Conservation (phyloP, 2,888 invertebrate genomes). For the Cyaniris semiargus region DNA sequence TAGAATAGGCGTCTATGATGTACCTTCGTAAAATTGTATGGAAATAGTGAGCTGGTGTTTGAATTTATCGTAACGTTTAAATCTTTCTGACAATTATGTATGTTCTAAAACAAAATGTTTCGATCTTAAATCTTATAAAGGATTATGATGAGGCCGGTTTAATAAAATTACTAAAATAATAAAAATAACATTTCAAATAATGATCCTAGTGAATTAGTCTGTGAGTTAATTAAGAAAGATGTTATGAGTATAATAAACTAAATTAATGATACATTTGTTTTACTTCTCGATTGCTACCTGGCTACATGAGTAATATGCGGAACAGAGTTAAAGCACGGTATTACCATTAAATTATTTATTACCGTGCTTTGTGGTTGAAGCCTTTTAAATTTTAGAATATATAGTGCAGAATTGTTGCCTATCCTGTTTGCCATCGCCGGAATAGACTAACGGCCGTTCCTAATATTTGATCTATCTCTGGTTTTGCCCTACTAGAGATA, state of each 20-base stretch:
- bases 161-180: conserved; percentile 70
- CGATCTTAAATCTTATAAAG: conserved; percentile 54
- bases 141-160: conserved; percentile 66
- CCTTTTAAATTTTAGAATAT: too few relatives aligned
- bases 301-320: too few relatives aligned
- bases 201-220: conserved; percentile 76
- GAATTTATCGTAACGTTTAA: conserved; percentile 27
- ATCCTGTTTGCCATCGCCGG: too few relatives aligned
- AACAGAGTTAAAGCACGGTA: neutral
- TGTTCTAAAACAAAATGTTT: conserved; percentile 47
- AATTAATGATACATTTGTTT: conserved; percentile 60
- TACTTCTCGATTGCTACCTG: conserved; percentile 6
- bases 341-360: neutral
- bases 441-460: too few relatives aligned
- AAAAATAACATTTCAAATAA: conserved; percentile 70
- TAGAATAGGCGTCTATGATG: conserved; percentile 24
- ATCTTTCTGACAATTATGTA: conserved; percentile 14
- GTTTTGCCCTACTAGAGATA: too few relatives aligned
- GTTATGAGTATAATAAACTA: conserved; percentile 79
- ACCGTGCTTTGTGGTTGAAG: too few relatives aligned
- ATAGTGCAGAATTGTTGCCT: too few relatives aligned
- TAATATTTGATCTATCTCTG: too few relatives aligned
- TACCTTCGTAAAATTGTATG: conserved; percentile 23
- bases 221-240: conserved; percentile 76
- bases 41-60: conserved; percentile 23